phyloP scores from a whole-genome alignment of 2,797 vertebrate genomes.

The Cossypha dichroa region DNA sequence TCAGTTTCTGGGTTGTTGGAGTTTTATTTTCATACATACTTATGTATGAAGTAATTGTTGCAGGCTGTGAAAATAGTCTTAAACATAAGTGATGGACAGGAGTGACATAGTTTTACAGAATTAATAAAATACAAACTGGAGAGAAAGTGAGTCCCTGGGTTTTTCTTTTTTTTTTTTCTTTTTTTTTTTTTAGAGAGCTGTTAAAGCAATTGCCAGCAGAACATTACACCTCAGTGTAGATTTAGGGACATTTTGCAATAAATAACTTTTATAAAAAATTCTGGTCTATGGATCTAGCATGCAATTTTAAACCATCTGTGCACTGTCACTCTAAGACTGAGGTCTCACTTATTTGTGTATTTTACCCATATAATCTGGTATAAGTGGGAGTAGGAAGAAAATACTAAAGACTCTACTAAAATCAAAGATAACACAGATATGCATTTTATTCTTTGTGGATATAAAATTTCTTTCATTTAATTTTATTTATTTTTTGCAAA shows the following conservation, averaged over 20 bases:
- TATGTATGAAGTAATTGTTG: conserved; percentile 15
- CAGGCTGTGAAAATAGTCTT: conserved; percentile 15
- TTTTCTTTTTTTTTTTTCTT: neutral
- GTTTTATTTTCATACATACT: conserved; percentile 1
- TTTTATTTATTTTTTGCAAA: neutral
- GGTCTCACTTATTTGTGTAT: conserved; percentile 18
- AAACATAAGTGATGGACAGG: neutral
- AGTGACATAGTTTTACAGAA: conserved; percentile 10
- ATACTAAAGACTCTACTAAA: neutral
- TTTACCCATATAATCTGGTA: neutral
- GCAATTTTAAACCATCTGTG: conserved; percentile 55
- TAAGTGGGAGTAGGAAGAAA: neutral
- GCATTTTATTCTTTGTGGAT: neutral
- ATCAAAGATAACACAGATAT: neutral
- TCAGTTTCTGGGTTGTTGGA: neutral
- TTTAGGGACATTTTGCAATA: conserved; percentile 24
- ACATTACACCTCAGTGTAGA: conserved; percentile 39
- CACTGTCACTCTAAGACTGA: conserved; percentile 19
- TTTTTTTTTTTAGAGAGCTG: neutral
- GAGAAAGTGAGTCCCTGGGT: neutral
- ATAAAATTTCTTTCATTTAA: neutral
- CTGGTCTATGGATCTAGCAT: conserved; percentile 12
- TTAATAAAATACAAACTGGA: conserved; percentile 30
- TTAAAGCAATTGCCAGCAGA: conserved; percentile 51
- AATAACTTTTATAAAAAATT: conserved; percentile 46